phyloP scores from a whole-genome alignment of 2,797 vertebrate genomes.

The Lophura swinhoii region DNA sequence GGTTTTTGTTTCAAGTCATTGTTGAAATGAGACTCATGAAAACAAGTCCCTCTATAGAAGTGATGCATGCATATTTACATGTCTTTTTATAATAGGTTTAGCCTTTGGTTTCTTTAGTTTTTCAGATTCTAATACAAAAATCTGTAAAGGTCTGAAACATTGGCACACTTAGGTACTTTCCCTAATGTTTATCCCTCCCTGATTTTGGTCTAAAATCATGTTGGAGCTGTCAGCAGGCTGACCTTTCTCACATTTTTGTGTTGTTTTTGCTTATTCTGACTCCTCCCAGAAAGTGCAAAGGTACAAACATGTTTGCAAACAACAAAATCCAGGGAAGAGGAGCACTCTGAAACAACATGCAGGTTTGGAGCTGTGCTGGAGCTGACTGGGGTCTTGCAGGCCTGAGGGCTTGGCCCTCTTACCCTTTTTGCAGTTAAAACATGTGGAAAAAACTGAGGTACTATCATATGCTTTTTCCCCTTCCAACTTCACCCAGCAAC shows the following conservation, averaged over 20 bases:
- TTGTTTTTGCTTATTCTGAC: slow-evolving; percentile 6
- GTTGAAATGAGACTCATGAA: background rate
- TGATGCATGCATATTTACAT: accelerated
- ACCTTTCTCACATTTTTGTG: background rate
- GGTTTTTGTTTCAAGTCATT: background rate
- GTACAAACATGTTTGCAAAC: background rate
- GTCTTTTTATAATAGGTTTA: background rate
- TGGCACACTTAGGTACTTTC: background rate
- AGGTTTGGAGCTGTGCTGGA: background rate
- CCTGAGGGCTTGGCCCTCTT: background rate
- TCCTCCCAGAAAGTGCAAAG: background rate
- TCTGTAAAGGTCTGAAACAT: background rate
- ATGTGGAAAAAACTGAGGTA: background rate
- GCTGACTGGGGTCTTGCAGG: background rate
- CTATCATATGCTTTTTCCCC: accelerated
- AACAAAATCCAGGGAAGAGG: background rate
- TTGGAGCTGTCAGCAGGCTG: background rate
- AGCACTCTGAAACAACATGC: background rate
- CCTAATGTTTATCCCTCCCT: background rate
- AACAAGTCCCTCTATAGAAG: background rate
- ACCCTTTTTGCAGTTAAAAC: background rate
- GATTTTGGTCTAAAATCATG: background rate
- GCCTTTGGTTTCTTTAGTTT: background rate
- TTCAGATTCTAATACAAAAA: background rate
- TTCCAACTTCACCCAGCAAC: background rate